Base-by-base conservation (phyloP, 2,797 vertebrate genomes). In the Dipus sagitta region DNA sequence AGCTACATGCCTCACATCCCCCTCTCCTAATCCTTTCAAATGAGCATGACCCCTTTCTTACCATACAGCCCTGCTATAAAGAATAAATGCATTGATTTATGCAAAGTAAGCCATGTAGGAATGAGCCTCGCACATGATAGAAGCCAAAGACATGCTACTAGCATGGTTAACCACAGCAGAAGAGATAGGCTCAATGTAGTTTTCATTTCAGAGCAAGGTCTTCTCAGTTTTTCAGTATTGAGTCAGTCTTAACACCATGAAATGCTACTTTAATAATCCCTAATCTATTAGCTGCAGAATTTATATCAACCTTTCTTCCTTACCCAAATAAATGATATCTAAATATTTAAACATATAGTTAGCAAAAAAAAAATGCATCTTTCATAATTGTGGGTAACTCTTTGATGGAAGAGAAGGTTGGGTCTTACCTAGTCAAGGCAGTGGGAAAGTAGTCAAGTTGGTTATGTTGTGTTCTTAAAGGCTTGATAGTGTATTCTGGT, bases 351-450 rank as follows among this genome's bases (percentile, higher is more conserved):
- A 30, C 54, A 64, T 60, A 68, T 62, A 6, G 14, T 90, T 71
- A 77, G 18, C 58, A 92, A 75, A 58, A 17, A n/a, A 64, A 12
- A 54, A 38, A 74, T 58, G 1, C 77, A 28, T 38, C 94, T 94
- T 91, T 89, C 70, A 75, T 20, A 80, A 32, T 2, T 15, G 4
- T 30, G 6, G 12, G 14, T 34, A 86, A 79, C 15, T 72, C 34
- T 74, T 84, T 77, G 62, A 58, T 7, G 42, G 80, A 18, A 92
- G 58, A 95, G 87, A 95, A 67, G n/a, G 10, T n/a, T 90, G 52
- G 42, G 6, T 89, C 97, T 94, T 97, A 98, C 98, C 98, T 98
- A 88, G n/a, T 97, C 72, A 96, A 74, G 93, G 93, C 95, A 97
- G 94, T 84, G 38, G 81, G 14, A 96, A 91, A 92, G 86, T 88